Percentiles rank a stretch among this genome's conserved stretches.
phyloP scores from a whole-genome alignment of 2,797 vertebrate species.

The Chrosomus eos region DNA sequence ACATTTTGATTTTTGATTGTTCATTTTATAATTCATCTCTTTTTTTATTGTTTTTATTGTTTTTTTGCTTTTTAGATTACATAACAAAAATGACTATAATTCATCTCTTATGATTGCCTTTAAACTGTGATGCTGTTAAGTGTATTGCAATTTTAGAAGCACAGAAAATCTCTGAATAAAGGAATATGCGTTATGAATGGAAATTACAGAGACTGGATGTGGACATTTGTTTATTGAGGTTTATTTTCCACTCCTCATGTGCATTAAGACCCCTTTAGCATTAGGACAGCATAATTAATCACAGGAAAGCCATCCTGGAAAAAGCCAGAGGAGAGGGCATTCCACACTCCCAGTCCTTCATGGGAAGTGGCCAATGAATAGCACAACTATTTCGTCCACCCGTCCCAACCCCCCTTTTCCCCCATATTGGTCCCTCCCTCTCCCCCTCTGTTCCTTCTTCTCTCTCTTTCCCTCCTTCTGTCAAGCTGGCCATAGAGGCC shows the following conservation, averaged over 20 bases:
- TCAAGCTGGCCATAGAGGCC: slow-evolving; percentile 72
- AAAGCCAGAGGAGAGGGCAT: slow-evolving; percentile 79
- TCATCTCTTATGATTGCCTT: not conserved
- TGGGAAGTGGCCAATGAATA: slow-evolving; percentile 78
- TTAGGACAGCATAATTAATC: slow-evolving; percentile 72
- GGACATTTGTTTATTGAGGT: slow-evolving; percentile 17
- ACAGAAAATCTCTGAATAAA: not conserved
- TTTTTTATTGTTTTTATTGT: too few species aligned
- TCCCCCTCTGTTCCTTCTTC: slow-evolving; percentile 35
- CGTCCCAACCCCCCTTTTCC: slow-evolving; percentile 62
- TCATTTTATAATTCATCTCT: not conserved
- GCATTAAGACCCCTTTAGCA: slow-evolving; percentile 60
- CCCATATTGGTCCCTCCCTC: slow-evolving; percentile 64
- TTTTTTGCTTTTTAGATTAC: too few species aligned
- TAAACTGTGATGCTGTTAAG: not conserved
- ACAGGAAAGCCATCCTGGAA: slow-evolving; percentile 68
- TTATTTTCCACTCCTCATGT: slow-evolving; percentile 54
- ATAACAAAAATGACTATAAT: too few species aligned
- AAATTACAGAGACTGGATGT: slow-evolving; percentile 32
- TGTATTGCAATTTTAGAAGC: not conserved
- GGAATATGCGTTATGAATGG: not conserved
- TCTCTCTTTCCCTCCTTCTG: slow-evolving; percentile 53
- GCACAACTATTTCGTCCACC: slow-evolving; percentile 75
- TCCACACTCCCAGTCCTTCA: slow-evolving; percentile 81
- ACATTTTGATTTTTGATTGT: not conserved